A percentile compares a stretch with the other conserved stretches of the same genome.
phyloP scores from a whole-genome alignment of 2,113 vertebrate species.

The Heterocephalus glaber region DNA sequence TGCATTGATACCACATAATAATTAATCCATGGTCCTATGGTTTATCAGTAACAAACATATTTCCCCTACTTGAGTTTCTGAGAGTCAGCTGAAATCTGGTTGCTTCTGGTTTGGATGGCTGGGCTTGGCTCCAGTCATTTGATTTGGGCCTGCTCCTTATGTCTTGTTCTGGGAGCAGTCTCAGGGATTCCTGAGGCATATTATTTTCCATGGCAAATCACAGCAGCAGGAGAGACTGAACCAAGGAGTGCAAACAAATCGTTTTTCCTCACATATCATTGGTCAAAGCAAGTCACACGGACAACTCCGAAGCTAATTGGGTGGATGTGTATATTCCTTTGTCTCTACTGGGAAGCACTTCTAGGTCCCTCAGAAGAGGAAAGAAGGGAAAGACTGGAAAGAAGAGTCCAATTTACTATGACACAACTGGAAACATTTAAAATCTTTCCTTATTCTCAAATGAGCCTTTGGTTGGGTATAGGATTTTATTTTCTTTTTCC shows the following conservation, averaged over 20 bases:
- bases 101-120: neutral
- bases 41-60: neutral
- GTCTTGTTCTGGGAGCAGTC: neutral
- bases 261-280: neutral
- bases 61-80: conserved; percentile 16
- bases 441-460: neutral
- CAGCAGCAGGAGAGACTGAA: neutral
- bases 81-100: neutral
- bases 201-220: neutral
- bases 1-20: neutral
- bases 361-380: neutral
- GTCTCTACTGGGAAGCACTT: neutral
- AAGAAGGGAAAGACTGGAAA: neutral
- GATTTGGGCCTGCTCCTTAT: neutral
- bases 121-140: neutral
- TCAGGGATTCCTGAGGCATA: neutral
- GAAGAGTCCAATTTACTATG: neutral
- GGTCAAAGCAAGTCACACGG: neutral
- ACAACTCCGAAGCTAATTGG: neutral
- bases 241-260: neutral
- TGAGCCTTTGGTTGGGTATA: neutral
- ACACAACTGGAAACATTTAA: neutral
- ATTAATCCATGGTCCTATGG: neutral
- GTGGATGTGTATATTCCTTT: neutral
- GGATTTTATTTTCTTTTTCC: neutral